Percentiles rank a stretch among this genome's conserved stretches.
Conservation (phyloP, 2,888 invertebrate genomes). For the Cepaea hortensis region DNA sequence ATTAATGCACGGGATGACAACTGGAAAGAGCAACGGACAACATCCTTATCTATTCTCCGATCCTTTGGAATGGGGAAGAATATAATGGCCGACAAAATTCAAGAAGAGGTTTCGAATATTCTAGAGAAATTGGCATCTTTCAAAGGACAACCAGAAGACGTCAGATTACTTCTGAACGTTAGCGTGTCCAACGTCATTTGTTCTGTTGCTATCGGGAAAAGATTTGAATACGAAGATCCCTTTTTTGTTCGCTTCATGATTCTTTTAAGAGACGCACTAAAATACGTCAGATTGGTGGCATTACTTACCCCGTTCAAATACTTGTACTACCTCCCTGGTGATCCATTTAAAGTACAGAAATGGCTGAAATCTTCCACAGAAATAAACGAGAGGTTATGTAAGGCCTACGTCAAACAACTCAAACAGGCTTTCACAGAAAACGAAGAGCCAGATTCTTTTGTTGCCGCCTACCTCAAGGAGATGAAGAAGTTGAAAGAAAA, state of each 20-base stretch:
- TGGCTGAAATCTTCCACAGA: slow-evolving; percentile 21
- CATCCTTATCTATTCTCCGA: slow-evolving; percentile 2
- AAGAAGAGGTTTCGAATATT: slow-evolving; percentile 29
- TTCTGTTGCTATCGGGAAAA: slow-evolving; percentile 4
- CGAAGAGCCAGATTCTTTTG: slow-evolving; percentile 16
- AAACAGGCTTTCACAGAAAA: slow-evolving; percentile 18
- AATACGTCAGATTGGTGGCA: neutral
- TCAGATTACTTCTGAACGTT: neutral
- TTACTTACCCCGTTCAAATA: neutral
- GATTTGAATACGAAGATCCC: slow-evolving; percentile 2
- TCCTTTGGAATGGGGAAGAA: slow-evolving; percentile 17
- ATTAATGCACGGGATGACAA: neutral
- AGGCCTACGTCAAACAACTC: neutral
- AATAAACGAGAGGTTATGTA: slow-evolving; percentile 3
- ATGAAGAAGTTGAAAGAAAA: slow-evolving; percentile 3
- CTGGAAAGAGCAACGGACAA: slow-evolving; percentile 15
- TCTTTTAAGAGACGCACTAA: neutral
- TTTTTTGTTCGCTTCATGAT: neutral
- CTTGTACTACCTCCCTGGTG: slow-evolving; percentile 27
- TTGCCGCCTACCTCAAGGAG: slow-evolving; percentile 16
- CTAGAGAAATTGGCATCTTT: neutral
- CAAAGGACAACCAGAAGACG: slow-evolving; percentile 1
- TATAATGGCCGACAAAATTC: slow-evolving; percentile 2
- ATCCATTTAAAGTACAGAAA: slow-evolving; percentile 48
- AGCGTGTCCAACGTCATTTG: slow-evolving; percentile 6